Base-by-base conservation (phyloP, 2,888 invertebrate genomes). In the Melanchra persicariae region DNA sequence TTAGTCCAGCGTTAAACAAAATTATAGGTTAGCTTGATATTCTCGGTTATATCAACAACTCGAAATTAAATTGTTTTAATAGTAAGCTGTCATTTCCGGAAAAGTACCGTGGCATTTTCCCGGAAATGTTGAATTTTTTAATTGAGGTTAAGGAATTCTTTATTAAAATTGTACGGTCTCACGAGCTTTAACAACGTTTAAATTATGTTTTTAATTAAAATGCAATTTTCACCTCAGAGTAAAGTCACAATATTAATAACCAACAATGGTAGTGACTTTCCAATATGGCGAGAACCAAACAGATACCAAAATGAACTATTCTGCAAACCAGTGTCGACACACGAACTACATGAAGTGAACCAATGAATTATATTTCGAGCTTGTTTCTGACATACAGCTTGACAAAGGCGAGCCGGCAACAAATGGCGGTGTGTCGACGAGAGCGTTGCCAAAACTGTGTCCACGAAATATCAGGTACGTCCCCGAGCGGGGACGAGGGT, bases 381-480 rank as follows among this genome's bases (percentile, higher is more conserved):
- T 80, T 84, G 76, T 74, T 66, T 62, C 58, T 76, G 68, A 78
- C 58, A 60, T 64, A 65, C 64, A 64, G 70, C 60, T 67, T 69
- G 68, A 74, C 76, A 72, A 72, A 76, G 67, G 72, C 70, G 72
- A 62, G 68, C 64, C 54, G 65, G 70, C 81, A 78, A 83, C 73
- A 85, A 84, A 84, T 83, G 70, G 73, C 22, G 51, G 26, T 59
- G 43, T 47, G 58, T 68, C 59, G 64, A 52, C 57, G 34, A 65
- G 63, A 63, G 70, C 61, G 55, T 59, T 85, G 83, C 81, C 81
- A 85, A 85, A 83, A 83, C 67, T 73, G 66, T 62, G 80, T 70
- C 81, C 78, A 65, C 73, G 64, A 68, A 82, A 69, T 72, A 74
- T 81, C 85, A 84, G 84, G 84, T 84, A 81, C 60, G 54, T 69